Evolutionary conservation across 2,888 invertebrate genomes (phyloP).

Genomic region (Ceraclea dissimilis): DNA sequence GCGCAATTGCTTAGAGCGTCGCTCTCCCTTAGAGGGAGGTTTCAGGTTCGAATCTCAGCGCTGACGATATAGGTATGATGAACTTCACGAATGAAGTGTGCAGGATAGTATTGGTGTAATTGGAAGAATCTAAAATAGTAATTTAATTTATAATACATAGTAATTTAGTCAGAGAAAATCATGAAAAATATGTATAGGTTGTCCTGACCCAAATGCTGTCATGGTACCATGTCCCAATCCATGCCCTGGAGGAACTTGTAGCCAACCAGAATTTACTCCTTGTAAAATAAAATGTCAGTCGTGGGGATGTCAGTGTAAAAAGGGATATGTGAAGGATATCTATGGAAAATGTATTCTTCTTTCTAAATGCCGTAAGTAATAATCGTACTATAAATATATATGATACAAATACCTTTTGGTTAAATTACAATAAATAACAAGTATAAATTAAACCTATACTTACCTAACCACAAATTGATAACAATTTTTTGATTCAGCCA

Average conservation of each 20-base stretch:
- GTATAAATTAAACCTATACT: no score
- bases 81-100: no score
- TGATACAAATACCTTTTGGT: not conserved
- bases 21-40: no score
- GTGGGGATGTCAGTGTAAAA: conserved; percentile 9
- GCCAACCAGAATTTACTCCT: conserved; percentile 11
- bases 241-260: conserved; percentile 16
- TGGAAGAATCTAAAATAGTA: no score
- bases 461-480: no score
- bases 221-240: conserved; percentile 17
- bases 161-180: no score
- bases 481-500: not conserved
- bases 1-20: no score
- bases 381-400: not conserved
- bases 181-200: conserved; percentile 7
- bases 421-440: not conserved
- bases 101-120: no score
- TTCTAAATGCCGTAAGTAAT: not conserved
- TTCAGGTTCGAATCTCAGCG: no score
- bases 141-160: no score
- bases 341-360: conserved; percentile 4
- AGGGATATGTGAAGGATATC: conserved; percentile 6
- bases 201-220: conserved; percentile 16
- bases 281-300: not conserved
- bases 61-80: no score